phyloP scores from a whole-genome alignment of 1,140 invertebrate species.

The Meteorus sp. region DNA sequence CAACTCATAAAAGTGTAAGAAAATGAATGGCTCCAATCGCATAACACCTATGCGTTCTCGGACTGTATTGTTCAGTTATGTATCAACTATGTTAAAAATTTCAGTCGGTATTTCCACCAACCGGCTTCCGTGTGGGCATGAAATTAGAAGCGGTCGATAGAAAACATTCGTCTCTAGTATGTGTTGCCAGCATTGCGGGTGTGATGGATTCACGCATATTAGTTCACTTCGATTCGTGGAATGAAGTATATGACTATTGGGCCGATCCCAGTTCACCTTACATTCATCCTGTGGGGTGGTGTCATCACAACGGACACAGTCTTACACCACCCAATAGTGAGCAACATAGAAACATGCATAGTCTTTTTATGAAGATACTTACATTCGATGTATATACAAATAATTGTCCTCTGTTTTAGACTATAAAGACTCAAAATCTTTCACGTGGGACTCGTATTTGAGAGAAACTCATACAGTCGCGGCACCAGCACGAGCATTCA shows the following conservation, averaged over 20 bases:
- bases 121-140: constrained; percentile 83
- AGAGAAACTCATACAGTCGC: constrained; percentile 73
- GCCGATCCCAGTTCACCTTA: constrained; percentile 85
- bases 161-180: constrained; percentile 81
- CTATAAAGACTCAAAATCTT: constrained; percentile 71
- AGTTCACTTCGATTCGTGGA: constrained; percentile 95
- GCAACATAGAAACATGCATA: constrained; percentile 38
- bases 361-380: not conserved
- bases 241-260: constrained; percentile 94
- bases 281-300: constrained; percentile 94
- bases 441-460: constrained; percentile 86
- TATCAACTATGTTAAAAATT: constrained; percentile 23
- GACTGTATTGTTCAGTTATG: not conserved
- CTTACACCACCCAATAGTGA: constrained; percentile 87
- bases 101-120: constrained; percentile 68
- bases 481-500: constrained; percentile 84
- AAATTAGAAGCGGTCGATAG: constrained; percentile 94
- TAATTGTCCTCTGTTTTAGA: constrained; percentile 53
- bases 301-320: constrained; percentile 75
- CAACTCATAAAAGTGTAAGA: constrained; percentile 64
- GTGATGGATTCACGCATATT: constrained; percentile 83
- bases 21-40: no score
- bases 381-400: not conserved
- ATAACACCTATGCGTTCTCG: constrained; percentile 2
- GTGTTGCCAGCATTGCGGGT: constrained; percentile 86